Percentiles rank a stretch among this genome's conserved stretches.
phyloP scores from a whole-genome alignment of 2,113 vertebrate species.

The Limnothrissa miodon region DNA sequence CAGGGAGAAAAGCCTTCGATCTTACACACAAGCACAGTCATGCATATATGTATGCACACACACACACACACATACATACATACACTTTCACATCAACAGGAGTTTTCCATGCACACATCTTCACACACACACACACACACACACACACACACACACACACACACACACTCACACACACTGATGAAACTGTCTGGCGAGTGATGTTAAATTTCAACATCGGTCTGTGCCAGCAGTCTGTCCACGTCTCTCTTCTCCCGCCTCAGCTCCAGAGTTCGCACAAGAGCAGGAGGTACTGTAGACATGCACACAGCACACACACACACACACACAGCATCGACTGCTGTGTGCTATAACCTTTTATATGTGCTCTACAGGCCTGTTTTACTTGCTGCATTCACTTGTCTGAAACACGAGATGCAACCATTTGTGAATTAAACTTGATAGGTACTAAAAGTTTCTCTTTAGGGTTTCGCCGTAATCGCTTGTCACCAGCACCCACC shows the following conservation, averaged over 20 bases:
- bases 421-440: too few species aligned
- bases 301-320: too few species aligned
- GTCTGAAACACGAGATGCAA: too few species aligned
- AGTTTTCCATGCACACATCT: not conserved
- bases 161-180: not conserved
- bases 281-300: too few species aligned
- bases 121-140: not conserved
- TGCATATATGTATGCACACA: not conserved
- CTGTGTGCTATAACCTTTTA: not conserved
- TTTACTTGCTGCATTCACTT: too few species aligned
- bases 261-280: not conserved
- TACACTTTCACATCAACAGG: not conserved
- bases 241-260: not conserved
- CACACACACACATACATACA: slow-evolving; percentile 21
- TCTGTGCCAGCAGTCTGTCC: not conserved
- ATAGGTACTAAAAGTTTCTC: too few species aligned
- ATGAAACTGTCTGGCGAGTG: slow-evolving; percentile 1
- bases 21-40: not conserved
- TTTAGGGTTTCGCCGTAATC: too few species aligned
- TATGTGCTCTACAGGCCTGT: too few species aligned
- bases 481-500: too few species aligned
- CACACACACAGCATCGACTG: not conserved
- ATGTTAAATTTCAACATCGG: not conserved
- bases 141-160: not conserved
- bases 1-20: slow-evolving; percentile 27